Evolutionary conservation across 2,888 invertebrate genomes (phyloP).

Genomic region (Glyphotaelius pellucidus): DNA sequence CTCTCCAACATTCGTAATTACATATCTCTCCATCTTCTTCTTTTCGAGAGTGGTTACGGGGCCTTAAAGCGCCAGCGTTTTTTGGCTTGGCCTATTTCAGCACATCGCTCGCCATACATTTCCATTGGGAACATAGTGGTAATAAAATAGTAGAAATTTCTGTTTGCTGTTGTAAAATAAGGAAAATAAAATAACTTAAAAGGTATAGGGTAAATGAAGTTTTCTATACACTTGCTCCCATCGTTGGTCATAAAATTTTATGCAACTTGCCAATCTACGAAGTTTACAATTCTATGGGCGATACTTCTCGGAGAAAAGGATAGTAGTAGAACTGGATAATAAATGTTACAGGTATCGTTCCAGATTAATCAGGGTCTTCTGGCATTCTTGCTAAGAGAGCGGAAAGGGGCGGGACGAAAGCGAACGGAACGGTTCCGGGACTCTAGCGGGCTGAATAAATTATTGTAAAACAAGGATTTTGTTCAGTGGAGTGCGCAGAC

Average conservation of each 20-base stretch:
- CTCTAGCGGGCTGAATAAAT: not conserved
- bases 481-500: not conserved
- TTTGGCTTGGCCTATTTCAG: no score
- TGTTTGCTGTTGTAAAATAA: no score
- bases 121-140: no score
- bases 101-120: no score
- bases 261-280: not conserved
- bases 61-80: no score
- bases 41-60: no score
- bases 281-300: not conserved
- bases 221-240: not conserved
- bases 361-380: constrained; percentile 7
- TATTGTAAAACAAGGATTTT: not conserved
- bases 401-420: not conserved
- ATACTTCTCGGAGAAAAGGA: not conserved
- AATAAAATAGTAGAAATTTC: no score
- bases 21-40: no score
- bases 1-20: no score
- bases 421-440: not conserved
- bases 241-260: not conserved
- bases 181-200: no score
- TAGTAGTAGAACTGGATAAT: not conserved
- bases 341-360: constrained; percentile 22
- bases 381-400: not conserved
- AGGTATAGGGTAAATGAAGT: no score